Evolutionary conservation across 2,797 vertebrate genomes (phyloP), one percentile per base, ranked within the genome.

Genomic region (Acanthornis magna): DNA sequence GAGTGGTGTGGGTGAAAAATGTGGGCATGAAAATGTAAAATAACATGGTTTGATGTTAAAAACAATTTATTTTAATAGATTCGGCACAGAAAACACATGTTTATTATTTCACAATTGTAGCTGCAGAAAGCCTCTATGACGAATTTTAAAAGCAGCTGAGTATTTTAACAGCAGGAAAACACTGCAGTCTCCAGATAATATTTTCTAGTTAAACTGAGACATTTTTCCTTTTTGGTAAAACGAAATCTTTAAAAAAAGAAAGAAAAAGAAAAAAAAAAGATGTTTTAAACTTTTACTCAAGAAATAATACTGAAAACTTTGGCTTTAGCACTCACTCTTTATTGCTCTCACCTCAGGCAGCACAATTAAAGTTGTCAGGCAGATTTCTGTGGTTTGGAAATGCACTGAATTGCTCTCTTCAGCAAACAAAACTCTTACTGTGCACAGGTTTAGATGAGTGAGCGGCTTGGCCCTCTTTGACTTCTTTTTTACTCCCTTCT

Each of bases 191-290:
- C 9, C 60, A 71, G 53, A 73, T 30, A 89, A 72, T 58, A 55
- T 20, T 73, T 5, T 45, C 10, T 70, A n/a, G 42, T 76, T 70
- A 82, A 87, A 94, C 2, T 8, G 5, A 74, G 3, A 5, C 10
- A 42, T 51, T 78, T 66, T 30, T 7, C 2, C 42, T 76, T 65
- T 4, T 1, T 5, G 20, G 3, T 2, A 13, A 13, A 14, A 20
- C 34, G 5, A 36, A 50, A 29, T 32, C 14, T 42, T 11, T 11
- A 38, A 38, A 0, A 7, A 27, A 11, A 32, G 21, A 11, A 12
- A 8, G 2, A 22, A 11, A 17, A 27, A 5, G 8, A 19, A 15
- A 3, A 2, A 22, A n/a, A 29, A 22, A 32, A 1, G 1, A 2
- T 36, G 10, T 58, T 74, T 13, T 13, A 76, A 90, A 42, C 1